These are phyloP conservation scores for Petrocephalus schoutedeni DNA, from an alignment of 2,797 vertebrate species.

Conservation along the genomic window DNA sequence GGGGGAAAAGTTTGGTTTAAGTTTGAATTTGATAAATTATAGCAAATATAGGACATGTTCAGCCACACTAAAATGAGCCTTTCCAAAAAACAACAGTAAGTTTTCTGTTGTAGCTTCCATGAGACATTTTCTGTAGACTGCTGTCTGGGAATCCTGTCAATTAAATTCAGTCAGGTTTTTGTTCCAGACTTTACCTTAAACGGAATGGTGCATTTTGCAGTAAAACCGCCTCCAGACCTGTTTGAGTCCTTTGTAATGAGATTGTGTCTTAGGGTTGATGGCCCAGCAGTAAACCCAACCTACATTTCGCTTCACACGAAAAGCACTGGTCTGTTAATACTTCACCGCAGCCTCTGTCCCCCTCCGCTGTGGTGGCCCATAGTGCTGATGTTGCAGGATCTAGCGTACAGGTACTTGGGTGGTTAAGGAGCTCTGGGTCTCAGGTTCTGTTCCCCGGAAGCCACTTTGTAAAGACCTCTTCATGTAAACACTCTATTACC, in stretches of 20 bases:
- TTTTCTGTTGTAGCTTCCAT: neutral
- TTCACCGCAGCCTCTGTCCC: neutral
- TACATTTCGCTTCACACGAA: neutral
- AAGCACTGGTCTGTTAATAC: neutral
- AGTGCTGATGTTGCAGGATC: neutral
- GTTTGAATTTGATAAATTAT: neutral
- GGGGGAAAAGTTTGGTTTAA: neutral
- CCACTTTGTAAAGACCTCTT: neutral
- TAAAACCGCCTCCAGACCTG: neutral
- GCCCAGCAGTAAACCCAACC: no score
- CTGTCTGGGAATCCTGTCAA: neutral
- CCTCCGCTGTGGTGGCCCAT: neutral
- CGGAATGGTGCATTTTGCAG: neutral
- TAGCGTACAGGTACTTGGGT: neutral
- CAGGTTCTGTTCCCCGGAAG: neutral
- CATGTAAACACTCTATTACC: neutral
- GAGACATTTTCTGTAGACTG: neutral
- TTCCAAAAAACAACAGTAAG: neutral
- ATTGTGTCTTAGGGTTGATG: no score
- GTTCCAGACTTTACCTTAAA: neutral
- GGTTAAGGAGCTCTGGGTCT: neutral
- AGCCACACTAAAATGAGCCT: neutral
- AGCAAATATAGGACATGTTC: no score
- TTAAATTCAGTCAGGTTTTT: neutral
- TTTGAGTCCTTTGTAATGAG: neutral